A percentile compares a stretch with the other conserved stretches of the same genome.
Conservation (phyloP, 2,113 vertebrate species). For the Tamias sibiricus region DNA sequence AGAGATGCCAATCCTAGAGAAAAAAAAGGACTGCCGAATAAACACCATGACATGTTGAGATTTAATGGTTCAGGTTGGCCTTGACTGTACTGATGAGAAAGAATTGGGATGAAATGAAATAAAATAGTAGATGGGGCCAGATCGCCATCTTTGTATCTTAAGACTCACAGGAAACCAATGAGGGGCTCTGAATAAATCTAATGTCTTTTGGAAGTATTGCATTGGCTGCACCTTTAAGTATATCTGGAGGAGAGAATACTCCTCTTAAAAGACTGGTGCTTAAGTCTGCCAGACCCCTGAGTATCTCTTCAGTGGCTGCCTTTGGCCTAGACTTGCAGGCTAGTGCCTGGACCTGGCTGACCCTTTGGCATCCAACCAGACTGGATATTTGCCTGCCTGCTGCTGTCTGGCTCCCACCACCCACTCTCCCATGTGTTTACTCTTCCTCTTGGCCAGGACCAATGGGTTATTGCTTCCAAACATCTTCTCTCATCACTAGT, state of each 20-base stretch:
- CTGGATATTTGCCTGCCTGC: conserved; percentile 36
- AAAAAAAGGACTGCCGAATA: background rate
- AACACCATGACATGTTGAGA: background rate
- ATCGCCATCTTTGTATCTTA: conserved; percentile 24
- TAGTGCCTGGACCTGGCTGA: conserved; percentile 30
- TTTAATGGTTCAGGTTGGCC: background rate
- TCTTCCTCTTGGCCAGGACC: conserved; percentile 59
- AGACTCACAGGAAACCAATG: conserved; percentile 8
- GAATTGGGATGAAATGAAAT: background rate
- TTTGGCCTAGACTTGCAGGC: conserved; percentile 45
- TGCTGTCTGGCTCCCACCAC: conserved; percentile 61
- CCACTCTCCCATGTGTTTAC: conserved; percentile 80
- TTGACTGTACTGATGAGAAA: background rate
- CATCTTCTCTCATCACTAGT: conserved; percentile 42
- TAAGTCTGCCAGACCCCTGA: background rate
- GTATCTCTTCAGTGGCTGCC: background rate
- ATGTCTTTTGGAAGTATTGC: conserved; percentile 25
- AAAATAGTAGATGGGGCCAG: background rate
- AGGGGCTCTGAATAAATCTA: background rate
- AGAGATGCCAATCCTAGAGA: background rate
- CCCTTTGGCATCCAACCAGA: background rate
- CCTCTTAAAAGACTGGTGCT: background rate
- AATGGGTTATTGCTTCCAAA: conserved; percentile 50
- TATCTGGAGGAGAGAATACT: background rate
- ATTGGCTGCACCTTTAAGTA: background rate